Conservation (phyloP, 2,797 vertebrate species). For the Pagetopsis macropterus region DNA sequence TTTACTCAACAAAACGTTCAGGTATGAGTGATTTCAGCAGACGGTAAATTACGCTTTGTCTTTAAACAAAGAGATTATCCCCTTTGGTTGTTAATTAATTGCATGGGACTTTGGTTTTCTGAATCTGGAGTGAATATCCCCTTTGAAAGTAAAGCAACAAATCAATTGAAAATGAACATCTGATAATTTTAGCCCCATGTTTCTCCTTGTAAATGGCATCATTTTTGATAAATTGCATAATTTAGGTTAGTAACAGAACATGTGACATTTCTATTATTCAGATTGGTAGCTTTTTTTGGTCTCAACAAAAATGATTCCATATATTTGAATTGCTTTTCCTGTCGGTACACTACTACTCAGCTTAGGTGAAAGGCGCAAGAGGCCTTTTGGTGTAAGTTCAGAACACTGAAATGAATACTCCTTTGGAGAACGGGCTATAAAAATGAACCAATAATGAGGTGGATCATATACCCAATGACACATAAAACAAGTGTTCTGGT, state of each 20-base stretch:
- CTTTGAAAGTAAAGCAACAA: not conserved
- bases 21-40: constrained; percentile 29
- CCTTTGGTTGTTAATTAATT: constrained; percentile 3
- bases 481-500: not conserved
- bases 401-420: not conserved
- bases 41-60: constrained; percentile 10
- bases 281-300: not conserved
- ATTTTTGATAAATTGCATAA: not conserved
- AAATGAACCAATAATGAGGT: constrained; percentile 14
- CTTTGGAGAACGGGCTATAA: not conserved
- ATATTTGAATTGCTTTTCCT: not conserved
- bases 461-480: not conserved
- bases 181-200: not conserved
- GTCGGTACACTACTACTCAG: not conserved
- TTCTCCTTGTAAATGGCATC: not conserved
- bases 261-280: not conserved
- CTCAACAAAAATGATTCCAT: not conserved
- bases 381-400: not conserved
- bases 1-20: constrained; percentile 11
- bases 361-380: not conserved
- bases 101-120: not conserved
- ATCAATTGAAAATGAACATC: not conserved
- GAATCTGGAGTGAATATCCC: not conserved
- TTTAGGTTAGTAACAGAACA: not conserved
- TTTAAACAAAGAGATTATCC: constrained; percentile 1